phyloP scores from a whole-genome alignment of 1,140 invertebrate species.

The Nixonia krombeini region DNA sequence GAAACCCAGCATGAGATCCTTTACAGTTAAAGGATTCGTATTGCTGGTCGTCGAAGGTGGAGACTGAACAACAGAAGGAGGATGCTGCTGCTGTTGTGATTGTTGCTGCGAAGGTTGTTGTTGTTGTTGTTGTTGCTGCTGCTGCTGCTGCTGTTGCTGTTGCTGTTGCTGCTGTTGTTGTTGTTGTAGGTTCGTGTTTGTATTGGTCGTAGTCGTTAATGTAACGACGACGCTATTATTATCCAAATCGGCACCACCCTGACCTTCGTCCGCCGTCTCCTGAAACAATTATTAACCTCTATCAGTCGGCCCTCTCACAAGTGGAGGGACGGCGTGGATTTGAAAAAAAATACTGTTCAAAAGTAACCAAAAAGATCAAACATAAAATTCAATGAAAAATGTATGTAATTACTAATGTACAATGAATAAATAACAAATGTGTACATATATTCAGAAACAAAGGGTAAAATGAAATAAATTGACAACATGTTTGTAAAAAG shows the following conservation, averaged over 20 bases:
- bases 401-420: not conserved
- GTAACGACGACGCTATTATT: conserved; percentile 58
- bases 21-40: conserved; percentile 77
- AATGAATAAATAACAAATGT: too few relatives aligned
- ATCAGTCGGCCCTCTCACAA: conserved; percentile 67
- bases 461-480: too few relatives aligned
- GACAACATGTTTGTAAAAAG: too few relatives aligned
- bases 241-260: conserved; percentile 68
- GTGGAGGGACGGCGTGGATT: conserved; percentile 38
- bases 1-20: conserved; percentile 82
- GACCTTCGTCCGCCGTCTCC: conserved; percentile 89
- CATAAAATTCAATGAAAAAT: not conserved
- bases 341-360: conserved; percentile 38
- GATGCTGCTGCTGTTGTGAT: conserved; percentile 36
- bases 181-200: conserved; percentile 31
- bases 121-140: conserved; percentile 45
- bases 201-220: conserved; percentile 47
- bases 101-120: conserved; percentile 59
- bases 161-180: conserved; percentile 53
- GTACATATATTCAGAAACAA: too few relatives aligned
- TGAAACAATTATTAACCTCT: conserved; percentile 72
- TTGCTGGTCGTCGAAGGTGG: conserved; percentile 68
- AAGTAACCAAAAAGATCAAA: not conserved
- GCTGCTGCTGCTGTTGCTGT: conserved; percentile 22
- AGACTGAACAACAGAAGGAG: conserved; percentile 66